Conservation (phyloP, 2,888 invertebrate genomes). For the Drosophila demipolita region DNA sequence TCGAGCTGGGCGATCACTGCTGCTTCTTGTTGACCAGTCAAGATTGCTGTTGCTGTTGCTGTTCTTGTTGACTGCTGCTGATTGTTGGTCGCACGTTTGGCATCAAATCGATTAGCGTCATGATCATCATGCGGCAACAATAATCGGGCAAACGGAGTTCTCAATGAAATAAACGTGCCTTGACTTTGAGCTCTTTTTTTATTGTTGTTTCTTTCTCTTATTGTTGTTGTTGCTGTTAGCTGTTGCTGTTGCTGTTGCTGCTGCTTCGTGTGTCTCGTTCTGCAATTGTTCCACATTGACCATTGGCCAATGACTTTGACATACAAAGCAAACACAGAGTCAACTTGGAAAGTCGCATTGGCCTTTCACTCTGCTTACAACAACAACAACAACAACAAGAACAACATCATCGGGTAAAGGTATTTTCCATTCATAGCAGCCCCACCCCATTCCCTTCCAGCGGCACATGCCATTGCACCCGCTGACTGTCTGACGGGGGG, state of each 20-base stretch:
- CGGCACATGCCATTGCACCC: constrained; percentile 51
- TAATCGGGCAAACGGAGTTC: constrained; percentile 31
- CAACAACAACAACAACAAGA: constrained; percentile 3
- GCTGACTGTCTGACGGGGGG: not conserved
- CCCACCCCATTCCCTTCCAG: not conserved
- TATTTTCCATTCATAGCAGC: constrained; percentile 31
- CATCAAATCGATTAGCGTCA: constrained; percentile 71
- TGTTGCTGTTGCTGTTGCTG: not conserved
- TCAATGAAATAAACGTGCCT: constrained; percentile 39
- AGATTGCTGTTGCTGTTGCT: not conserved
- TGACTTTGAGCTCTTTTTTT: constrained; percentile 24
- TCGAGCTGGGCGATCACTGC: constrained; percentile 27
- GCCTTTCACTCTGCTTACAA: constrained; percentile 62
- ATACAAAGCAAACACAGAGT: constrained; percentile 54
- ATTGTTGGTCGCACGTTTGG: constrained; percentile 57
- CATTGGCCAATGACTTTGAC: constrained; percentile 73
- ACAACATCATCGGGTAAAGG: constrained; percentile 12
- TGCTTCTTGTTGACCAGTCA: constrained; percentile 9
- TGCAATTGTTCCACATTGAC: constrained; percentile 67
- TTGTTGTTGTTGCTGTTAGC: not conserved
- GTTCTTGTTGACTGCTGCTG: constrained; percentile 7
- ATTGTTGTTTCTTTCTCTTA: not conserved
- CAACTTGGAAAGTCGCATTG: constrained; percentile 38
- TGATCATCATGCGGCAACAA: constrained; percentile 42
- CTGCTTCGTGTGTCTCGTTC: constrained; percentile 55